phyloP scores from a whole-genome alignment of 2,888 invertebrate species.

The Pemphredon lugubris region DNA sequence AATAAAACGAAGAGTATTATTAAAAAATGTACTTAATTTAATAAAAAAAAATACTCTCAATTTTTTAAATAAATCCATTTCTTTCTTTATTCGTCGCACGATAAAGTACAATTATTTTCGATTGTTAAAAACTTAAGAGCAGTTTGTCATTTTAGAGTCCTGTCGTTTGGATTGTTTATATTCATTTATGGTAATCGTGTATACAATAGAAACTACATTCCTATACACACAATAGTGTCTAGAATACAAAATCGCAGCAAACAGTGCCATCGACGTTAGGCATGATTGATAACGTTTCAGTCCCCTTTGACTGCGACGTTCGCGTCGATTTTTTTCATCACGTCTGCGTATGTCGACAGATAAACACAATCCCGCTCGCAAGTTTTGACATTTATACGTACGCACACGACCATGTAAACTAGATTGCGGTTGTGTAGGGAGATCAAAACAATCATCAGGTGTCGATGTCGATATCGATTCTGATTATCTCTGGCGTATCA shows the following conservation, averaged over 20 bases:
- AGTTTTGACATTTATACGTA: conserved; percentile 31
- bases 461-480: conserved; percentile 39
- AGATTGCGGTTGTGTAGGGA: conserved; percentile 6
- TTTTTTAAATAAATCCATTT: no score
- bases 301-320: neutral
- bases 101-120: no score
- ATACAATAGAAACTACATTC: no score
- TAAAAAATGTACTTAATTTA: no score
- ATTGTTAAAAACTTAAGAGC: no score
- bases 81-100: no score
- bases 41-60: no score
- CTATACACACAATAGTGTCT: neutral
- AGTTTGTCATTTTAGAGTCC: no score
- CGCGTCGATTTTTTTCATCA: neutral
- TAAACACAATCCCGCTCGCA: conserved; percentile 6
- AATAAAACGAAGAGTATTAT: no score
- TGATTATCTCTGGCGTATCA: conserved; percentile 23
- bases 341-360: conserved; percentile 19
- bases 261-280: neutral
- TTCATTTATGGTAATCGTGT: no score
- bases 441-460: conserved; percentile 37
- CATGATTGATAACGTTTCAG: neutral
- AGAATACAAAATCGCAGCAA: neutral
- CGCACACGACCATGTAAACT: neutral
- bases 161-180: no score